phyloP scores from a whole-genome alignment of 2,888 invertebrate species.

The Thecocarcelia acutangulata region DNA sequence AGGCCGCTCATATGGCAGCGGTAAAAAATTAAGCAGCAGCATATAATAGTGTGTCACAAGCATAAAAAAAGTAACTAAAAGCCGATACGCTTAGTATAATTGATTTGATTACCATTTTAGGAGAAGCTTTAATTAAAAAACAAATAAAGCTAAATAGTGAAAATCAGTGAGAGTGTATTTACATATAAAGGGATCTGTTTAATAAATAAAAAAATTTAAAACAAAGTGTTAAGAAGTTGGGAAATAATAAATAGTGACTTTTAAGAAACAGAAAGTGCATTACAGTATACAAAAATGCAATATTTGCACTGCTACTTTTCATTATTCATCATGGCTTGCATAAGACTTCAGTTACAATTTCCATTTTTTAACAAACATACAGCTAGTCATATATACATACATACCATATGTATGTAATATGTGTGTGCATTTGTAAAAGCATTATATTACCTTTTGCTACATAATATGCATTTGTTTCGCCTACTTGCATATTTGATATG shows the following conservation, averaged over 20 bases:
- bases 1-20: slow-evolving; percentile 43
- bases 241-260: too few species aligned
- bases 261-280: neutral
- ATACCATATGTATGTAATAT: neutral
- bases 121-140: slow-evolving; percentile 48
- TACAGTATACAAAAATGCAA: neutral
- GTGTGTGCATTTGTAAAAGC: neutral
- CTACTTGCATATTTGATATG: too few species aligned
- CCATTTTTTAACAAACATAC: slow-evolving; percentile 1
- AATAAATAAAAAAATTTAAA: slow-evolving; percentile 6
- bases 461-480: too few species aligned
- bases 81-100: slow-evolving; percentile 48
- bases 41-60: slow-evolving; percentile 40
- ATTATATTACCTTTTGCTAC: too few species aligned
- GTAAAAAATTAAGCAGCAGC: slow-evolving; percentile 14
- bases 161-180: slow-evolving; percentile 23
- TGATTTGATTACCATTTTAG: slow-evolving; percentile 59
- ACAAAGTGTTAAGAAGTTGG: neutral
- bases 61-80: slow-evolving; percentile 34
- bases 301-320: neutral
- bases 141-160: neutral
- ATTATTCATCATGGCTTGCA: slow-evolving; percentile 47
- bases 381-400: neutral
- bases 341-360: slow-evolving; percentile 57
- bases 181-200: slow-evolving; percentile 4